Evolutionary conservation across 1,140 invertebrate genomes (phyloP), one percentile per base, ranked within the genome.

Genomic region (Papilio helenus): DNA sequence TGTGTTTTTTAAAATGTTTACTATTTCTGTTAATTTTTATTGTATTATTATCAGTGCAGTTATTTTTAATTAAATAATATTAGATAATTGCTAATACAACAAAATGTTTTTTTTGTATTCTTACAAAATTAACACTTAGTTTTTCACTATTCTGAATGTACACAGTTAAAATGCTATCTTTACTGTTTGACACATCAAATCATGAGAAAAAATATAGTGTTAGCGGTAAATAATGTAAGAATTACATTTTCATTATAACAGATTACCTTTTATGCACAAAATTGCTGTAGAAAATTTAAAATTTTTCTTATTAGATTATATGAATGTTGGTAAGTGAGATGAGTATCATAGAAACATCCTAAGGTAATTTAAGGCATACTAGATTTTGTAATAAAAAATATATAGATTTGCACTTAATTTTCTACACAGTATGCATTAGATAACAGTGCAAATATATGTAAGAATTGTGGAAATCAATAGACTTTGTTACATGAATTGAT

Each of bases 401-500:
- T 73, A n/a, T 73, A 44, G 72, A 20, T 9, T 44, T 74, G 72
- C 44, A 74, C 44, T 49, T 23, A 51, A 74, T 23, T 74, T 74
- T 74, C 20, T 49, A 49, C 46, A 74, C 29, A 74, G 42, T 44
- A 46, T 74, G 12, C 23, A 72, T 58, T 76, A 46, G 20, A 49
- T 76, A 39, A 39, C 20, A 61, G 34, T 77, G 55, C 26, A 77
- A 65, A 61, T 77, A 39, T 42, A 7, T 23, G 1, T 20, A 16
- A 49, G 34, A 26, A 42, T 39, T 44, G 3, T 77, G 55, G 51
- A 61, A n/a, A 77, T 77, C 76, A 77, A 44, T 61, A 58, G n/a
- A 77, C 39, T 42, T 77, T 77, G 55, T 65, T 44, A 77, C 10
- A 44, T 42, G 58, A 20, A 42, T 77, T 77, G 55, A 77, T 77